A percentile compares a stretch with the other conserved stretches of the same genome.
Conservation (phyloP, 2,888 invertebrate species). For the Physocephala rufipes region DNA sequence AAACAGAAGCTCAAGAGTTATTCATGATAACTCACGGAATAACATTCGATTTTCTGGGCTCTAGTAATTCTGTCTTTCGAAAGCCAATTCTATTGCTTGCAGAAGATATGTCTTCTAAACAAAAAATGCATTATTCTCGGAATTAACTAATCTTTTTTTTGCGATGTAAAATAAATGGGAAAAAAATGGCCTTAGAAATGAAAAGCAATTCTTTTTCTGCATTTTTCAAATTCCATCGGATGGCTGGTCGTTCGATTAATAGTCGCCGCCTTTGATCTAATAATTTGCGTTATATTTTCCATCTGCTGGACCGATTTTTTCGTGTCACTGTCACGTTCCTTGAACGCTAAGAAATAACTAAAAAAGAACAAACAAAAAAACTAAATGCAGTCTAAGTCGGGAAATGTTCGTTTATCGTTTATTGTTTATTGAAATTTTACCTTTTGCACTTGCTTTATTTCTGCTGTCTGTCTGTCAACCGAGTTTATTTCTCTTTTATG, state of each 20-base stretch:
- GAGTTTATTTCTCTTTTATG: not conserved
- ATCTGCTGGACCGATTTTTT: not conserved
- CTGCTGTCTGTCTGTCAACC: not conserved
- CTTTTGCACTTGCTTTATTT: not conserved
- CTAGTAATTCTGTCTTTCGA: no score
- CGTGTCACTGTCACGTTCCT: constrained; percentile 1
- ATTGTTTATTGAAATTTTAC: not conserved
- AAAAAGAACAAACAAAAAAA: not conserved
- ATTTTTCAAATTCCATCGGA: not conserved
- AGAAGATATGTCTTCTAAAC: not conserved
- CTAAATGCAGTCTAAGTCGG: not conserved
- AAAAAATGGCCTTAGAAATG: not conserved
- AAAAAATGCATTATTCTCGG: not conserved
- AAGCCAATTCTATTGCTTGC: not conserved
- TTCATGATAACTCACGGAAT: no score
- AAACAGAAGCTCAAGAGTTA: no score
- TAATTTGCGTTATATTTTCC: not conserved
- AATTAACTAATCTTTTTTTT: not conserved
- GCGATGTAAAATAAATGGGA: not conserved
- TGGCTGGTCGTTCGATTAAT: not conserved
- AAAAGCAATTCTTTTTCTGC: not conserved
- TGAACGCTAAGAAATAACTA: not conserved
- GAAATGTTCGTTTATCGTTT: not conserved
- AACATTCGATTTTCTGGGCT: no score
- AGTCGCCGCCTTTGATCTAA: not conserved